Evolutionary conservation across 2,888 invertebrate genomes (phyloP).

Genomic region (Polydrusus tereticollis): DNA sequence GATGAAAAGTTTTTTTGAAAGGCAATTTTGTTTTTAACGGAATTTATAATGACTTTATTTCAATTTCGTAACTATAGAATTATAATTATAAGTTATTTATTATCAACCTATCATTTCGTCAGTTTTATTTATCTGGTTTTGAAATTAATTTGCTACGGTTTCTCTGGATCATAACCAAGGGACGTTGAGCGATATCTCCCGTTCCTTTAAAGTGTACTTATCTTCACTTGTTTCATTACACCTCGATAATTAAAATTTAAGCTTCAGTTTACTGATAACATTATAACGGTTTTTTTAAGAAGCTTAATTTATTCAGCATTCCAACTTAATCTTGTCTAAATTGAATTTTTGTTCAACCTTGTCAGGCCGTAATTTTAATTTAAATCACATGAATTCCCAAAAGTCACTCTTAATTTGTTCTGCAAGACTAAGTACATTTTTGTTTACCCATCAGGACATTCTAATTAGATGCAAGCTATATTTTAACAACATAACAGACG

Average conservation of each 20-base stretch:
- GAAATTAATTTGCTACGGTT: background rate
- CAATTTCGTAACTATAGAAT: background rate
- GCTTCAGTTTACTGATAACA: too few species aligned
- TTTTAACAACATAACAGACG: constrained; percentile 1
- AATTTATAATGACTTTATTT: constrained; percentile 37
- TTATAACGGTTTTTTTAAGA: too few species aligned
- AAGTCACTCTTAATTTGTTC: background rate
- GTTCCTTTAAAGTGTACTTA: too few species aligned
- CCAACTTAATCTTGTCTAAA: too few species aligned
- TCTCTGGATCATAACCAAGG: background rate
- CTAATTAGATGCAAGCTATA: background rate
- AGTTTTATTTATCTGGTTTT: background rate
- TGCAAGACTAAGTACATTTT: background rate
- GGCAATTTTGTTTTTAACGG: constrained; percentile 39
- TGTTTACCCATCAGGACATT: background rate
- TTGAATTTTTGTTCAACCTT: too few species aligned
- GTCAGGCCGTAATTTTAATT: too few species aligned
- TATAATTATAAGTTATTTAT: background rate
- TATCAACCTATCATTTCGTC: background rate
- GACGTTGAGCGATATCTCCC: too few species aligned
- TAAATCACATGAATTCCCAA: too few species aligned
- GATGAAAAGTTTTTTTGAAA: constrained; percentile 35
- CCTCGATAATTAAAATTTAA: too few species aligned
- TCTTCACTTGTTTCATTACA: too few species aligned
- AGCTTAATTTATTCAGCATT: too few species aligned